Base-by-base conservation (phyloP, 2,888 invertebrate species). In the Pogonocherus hispidulus region DNA sequence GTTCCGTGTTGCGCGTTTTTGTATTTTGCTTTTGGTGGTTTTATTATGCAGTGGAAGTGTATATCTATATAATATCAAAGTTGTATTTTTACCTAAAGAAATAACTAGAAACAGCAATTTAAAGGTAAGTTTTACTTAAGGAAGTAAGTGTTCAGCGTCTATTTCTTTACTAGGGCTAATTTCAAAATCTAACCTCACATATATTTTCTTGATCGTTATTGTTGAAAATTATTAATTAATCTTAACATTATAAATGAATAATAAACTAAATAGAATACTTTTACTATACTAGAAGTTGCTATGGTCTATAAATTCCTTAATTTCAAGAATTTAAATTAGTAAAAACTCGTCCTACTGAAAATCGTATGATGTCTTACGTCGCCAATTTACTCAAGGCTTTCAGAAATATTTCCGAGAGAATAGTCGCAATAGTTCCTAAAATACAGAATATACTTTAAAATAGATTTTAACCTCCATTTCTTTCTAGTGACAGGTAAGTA, bases 101-200 rank as follows among this genome's bases (percentile, higher is more conserved):
- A 32, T 1, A 32, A 9, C 19, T 18, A 44, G 57, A 27, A 46
- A 27, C n/a, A 22, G 3, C 22, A 9, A 23, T 57, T 57, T 44
- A n/a, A 27, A 57, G 44, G 57, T 57, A 9, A 57, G 57, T 46
- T 57, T 57, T 27, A 56, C 8, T 56, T 56, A 55, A 37, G 18
- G 19, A n/a, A 20, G 0, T 19, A 16, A 37, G 19, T 6, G 20
- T 55, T 11, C n/a, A n/a, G n/a, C n/a, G n/a, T n/a, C n/a, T n/a
- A n/a, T n/a, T n/a, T n/a, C n/a, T n/a, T n/a, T n/a, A n/a, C n/a
- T n/a, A n/a, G n/a, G n/a, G n/a, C n/a, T n/a, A n/a, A n/a, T n/a
- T n/a, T n/a, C n/a, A n/a, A n/a, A 23, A 9, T n/a, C 16, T 41
- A 41, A 20, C n/a, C 8, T 41, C 11, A 41, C n/a, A 5, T 41